A percentile compares a stretch with the other conserved stretches of the same genome.
Conservation (phyloP, 92 coral and sea anemone genomes). For the Palythoa grandis region DNA sequence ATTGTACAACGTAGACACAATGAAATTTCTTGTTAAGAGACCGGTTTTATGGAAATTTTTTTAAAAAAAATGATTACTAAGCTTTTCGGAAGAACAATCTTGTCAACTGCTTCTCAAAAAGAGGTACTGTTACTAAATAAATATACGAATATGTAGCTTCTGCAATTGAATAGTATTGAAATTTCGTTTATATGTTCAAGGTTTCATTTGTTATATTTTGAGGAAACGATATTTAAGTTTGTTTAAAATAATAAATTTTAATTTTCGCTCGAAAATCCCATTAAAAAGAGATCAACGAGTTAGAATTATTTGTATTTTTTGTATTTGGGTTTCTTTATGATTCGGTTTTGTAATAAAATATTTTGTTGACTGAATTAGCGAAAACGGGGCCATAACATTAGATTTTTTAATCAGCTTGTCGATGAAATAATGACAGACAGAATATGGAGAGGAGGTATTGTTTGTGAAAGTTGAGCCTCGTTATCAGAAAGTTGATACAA, state of each 20-base stretch:
- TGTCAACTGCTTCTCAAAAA: neutral
- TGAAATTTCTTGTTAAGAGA: constrained; percentile 67
- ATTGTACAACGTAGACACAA: constrained; percentile 61
- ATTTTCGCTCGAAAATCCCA: constrained; percentile 10
- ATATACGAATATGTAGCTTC: neutral
- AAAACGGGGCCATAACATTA: neutral
- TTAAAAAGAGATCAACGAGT: constrained; percentile 1
- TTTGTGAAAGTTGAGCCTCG: neutral
- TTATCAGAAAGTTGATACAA: neutral
- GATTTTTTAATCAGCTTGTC: constrained; percentile 15
- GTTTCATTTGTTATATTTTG: neutral
- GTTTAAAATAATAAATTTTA: neutral
- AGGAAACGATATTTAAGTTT: neutral
- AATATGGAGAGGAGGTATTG: neutral
- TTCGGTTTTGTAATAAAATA: constrained; percentile 11
- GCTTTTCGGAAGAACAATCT: constrained; percentile 4
- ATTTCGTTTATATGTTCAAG: neutral
- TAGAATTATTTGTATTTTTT: neutral
- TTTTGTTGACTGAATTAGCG: neutral
- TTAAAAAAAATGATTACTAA: constrained; percentile 31
- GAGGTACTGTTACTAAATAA: neutral
- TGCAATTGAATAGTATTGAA: neutral
- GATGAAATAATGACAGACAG: constrained; percentile 16
- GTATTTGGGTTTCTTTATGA: neutral
- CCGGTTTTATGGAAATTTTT: constrained; percentile 57